Percentiles rank a stretch among this genome's conserved stretches.
Conservation (phyloP, 2,797 vertebrate genomes). For the Malacoraja senta region DNA sequence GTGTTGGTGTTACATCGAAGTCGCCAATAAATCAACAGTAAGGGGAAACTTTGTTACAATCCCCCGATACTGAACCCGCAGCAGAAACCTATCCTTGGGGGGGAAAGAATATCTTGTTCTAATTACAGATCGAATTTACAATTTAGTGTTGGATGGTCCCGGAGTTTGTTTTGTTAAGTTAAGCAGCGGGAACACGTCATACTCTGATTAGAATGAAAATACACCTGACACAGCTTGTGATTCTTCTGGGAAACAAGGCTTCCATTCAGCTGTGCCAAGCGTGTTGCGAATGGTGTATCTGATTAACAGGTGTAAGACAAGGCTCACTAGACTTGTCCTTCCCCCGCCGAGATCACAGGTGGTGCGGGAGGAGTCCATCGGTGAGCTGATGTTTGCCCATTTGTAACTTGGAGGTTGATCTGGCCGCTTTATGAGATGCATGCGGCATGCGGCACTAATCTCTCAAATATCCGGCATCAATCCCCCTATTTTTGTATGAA, state of each 20-base stretch:
- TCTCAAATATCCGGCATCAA: not conserved
- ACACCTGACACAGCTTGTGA: not conserved
- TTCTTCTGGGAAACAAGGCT: not conserved
- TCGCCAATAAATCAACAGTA: not conserved
- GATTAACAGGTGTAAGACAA: not conserved
- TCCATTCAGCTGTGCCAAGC: slow-evolving; percentile 13
- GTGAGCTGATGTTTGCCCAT: not conserved
- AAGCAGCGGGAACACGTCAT: too few species aligned
- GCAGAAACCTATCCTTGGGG: not conserved
- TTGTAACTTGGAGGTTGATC: not conserved
- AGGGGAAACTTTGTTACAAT: not conserved
- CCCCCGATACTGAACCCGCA: not conserved
- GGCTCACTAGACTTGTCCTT: not conserved
- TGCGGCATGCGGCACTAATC: too few species aligned
- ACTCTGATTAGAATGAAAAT: not conserved
- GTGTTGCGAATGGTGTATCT: not conserved
- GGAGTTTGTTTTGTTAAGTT: not conserved
- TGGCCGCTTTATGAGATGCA: too few species aligned
- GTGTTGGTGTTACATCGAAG: not conserved
- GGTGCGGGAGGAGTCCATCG: too few species aligned
- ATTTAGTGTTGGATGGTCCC: not conserved
- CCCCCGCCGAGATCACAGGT: not conserved
- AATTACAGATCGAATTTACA: not conserved
- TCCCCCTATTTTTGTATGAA: not conserved
- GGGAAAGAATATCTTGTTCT: not conserved